Evolutionary conservation across 2,888 invertebrate genomes (phyloP), one percentile per base, ranked within the genome.

Genomic region (Eilema griseolum): DNA sequence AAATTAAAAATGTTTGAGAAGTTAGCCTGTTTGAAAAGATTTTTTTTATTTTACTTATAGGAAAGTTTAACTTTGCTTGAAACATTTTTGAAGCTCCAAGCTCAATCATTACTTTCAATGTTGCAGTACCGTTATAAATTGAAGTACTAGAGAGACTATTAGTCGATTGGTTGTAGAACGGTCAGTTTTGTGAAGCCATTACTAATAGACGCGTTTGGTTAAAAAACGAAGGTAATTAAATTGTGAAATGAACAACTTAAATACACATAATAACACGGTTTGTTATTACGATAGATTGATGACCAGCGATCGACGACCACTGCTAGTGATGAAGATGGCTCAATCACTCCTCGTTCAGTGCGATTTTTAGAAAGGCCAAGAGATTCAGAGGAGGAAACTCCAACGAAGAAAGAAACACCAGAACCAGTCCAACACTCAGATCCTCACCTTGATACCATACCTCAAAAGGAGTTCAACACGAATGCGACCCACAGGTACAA

Each of bases 321-420:
- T 2, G 93, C 93, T 0, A 95, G 95, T 41, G 96, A 96, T 75
- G 96, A 96, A 75, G 96, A 96, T 67, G 93, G 93, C 0, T 96
- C 96, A 11, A 93, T 95, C 59, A 95, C 96, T 7, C 95, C 95
- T 8, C 95, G 97, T 59, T 97, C 97, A 0, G 97, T 97, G 7
- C 96, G 97, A 24, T 97, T 97, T 87, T 95, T 96, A 12, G 97
- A 97, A 79, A 88, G 94, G 66, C 79, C 90, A 0, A 85, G 87
- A 59, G 91, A 92, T 12, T 90, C 92, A 57, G 95, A 95, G 57
- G 94, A 93, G 16, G 93, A 94, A 1, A 80, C 87, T 0, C 72
- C 77, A 5, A 79, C 78, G 1, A 88, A 87, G 73, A 80, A 77
- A 20, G 88, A 89, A 11, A 64, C 28, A 11, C 60, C 81, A 3